Evolutionary conservation across 2,113 vertebrate genomes (phyloP).

Genomic region (Gavialis gangeticus): DNA sequence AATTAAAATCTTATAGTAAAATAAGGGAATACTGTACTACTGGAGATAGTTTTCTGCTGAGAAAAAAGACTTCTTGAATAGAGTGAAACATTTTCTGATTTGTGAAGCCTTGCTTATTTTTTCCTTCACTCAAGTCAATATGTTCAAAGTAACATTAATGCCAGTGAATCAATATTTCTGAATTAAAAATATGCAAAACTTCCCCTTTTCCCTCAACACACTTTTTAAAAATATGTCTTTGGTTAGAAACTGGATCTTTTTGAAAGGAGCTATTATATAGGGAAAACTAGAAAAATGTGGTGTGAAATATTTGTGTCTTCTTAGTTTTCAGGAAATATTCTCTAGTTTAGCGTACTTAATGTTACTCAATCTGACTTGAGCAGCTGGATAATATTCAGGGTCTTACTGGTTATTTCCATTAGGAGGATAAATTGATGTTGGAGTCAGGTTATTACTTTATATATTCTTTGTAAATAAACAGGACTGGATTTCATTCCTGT

Average conservation of each 20-base stretch:
- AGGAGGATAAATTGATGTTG: neutral
- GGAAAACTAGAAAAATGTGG: neutral
- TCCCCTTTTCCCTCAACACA: neutral
- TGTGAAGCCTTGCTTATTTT: neutral
- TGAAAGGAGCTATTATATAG: no score
- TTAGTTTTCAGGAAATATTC: neutral
- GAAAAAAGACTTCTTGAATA: neutral
- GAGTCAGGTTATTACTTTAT: neutral
- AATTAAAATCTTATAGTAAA: neutral
- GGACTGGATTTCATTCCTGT: rapidly evolving
- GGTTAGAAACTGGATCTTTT: neutral
- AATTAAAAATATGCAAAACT: neutral
- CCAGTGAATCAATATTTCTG: neutral
- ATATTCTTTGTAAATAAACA: neutral
- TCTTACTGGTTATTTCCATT: neutral
- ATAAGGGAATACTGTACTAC: neutral
- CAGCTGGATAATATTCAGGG: neutral
- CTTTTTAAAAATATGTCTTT: neutral
- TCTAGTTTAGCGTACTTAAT: neutral
- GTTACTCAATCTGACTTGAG: neutral
- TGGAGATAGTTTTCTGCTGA: neutral
- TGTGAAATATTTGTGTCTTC: neutral
- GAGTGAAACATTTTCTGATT: neutral
- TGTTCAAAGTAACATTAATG: no score
- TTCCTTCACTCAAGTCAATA: neutral